phyloP scores from a whole-genome alignment of 1,140 invertebrate genomes.

The Drosophila neocordata region DNA sequence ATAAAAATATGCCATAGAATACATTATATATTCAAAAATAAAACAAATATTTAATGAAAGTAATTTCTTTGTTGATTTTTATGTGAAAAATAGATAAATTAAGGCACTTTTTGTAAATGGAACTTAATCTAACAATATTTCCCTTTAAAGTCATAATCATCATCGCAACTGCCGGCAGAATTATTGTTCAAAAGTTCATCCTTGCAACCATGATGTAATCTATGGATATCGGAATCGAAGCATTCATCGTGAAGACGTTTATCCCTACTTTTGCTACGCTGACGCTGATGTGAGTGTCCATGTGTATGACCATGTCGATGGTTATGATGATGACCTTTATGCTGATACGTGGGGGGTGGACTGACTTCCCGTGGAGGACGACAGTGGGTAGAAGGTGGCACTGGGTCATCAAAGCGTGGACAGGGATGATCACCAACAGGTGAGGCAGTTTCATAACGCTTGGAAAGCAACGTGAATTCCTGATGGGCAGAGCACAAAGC shows the following conservation, averaged over 20 bases:
- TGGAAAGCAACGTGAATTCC: slow-evolving; percentile 86
- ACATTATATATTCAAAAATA: neutral
- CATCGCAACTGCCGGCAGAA: slow-evolving; percentile 53
- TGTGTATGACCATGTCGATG: slow-evolving; percentile 35
- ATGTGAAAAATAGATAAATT: neutral
- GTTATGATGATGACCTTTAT: slow-evolving; percentile 29
- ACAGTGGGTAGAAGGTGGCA: slow-evolving; percentile 72
- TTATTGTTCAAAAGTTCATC: slow-evolving; percentile 57
- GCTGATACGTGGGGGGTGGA: slow-evolving; percentile 36
- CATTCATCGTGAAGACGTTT: slow-evolving; percentile 74
- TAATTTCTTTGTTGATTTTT: neutral
- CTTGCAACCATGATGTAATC: slow-evolving; percentile 71
- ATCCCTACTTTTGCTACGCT: slow-evolving; percentile 71
- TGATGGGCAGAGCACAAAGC: slow-evolving; percentile 84
- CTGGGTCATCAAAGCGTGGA: slow-evolving; percentile 74
- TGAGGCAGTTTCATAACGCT: slow-evolving; percentile 84
- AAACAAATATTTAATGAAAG: neutral
- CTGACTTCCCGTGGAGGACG: slow-evolving; percentile 68
- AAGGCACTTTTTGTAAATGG: neutral
- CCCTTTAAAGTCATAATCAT: slow-evolving; percentile 70
- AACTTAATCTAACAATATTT: slow-evolving; percentile 54
- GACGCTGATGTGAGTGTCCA: slow-evolving; percentile 48
- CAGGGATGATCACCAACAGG: slow-evolving; percentile 80
- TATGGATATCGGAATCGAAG: slow-evolving; percentile 76
- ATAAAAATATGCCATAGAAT: too few relatives aligned